Base-by-base conservation (phyloP, 2,888 invertebrate genomes). In the Scrobipalpa costella region DNA sequence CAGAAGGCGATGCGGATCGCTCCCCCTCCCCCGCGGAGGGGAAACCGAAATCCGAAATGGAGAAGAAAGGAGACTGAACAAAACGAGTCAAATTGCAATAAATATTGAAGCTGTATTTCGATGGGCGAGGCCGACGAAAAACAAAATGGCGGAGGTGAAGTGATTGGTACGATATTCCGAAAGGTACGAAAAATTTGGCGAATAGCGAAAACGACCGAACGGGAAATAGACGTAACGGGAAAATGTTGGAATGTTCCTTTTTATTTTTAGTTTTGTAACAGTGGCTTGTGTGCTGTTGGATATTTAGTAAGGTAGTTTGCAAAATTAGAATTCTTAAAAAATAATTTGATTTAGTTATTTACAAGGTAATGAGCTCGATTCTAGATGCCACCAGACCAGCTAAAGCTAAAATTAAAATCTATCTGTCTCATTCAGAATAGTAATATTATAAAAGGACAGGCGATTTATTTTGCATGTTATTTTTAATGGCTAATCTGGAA, bases 41-140 rank as follows among this genome's bases (percentile, higher is more conserved):
- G 69, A 67, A 73, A 61, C 74, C 78, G 78, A 90, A 89, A 80
- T 79, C 88, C 72, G 69, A 73, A 33, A 66, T 66, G 27, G 85
- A 86, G 57, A 90, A 89, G 69, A 91, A 90, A 86, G 78, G 90
- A 90, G 90, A 91, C 90, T 91, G 90, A 91, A 76, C 68, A 67
- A 68, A 27, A 27, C 2, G 5, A 52, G 15, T 57, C 57, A 57
- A 7, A 33, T 33, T 21, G 33, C 33, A n/a, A 33, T 33, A 55
- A 33, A n/a, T 17, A 6, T 7, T 11, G 21, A 19, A 17, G 19
- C 49, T 21, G 9, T 11, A 21, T 9, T 49, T 17, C 21, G 49
- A 21, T 44, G 44, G 44, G 44, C 44, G n/a, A n/a, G 15, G 44
- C 40, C 40, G 40, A 15, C 44, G n/a, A 44, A 5, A 44, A n/a